phyloP scores from a whole-genome alignment of 2,888 invertebrate species.

The Cataglyphis albicans region DNA sequence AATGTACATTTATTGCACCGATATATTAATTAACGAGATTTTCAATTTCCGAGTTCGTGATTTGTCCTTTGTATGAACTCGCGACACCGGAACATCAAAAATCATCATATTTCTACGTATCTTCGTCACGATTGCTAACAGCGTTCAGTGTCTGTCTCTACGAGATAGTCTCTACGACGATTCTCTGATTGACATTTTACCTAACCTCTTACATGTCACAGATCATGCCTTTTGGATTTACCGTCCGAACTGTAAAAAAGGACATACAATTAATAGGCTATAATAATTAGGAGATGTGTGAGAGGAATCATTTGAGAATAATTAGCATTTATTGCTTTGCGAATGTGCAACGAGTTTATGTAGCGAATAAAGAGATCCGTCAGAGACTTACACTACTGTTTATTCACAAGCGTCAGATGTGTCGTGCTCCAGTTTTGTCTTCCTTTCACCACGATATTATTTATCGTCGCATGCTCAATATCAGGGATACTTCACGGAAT shows the following conservation, averaged over 20 bases:
- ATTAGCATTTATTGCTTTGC: not conserved
- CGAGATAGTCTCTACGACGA: no score
- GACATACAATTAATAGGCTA: not conserved
- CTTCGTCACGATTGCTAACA: not conserved
- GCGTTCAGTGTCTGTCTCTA: not conserved
- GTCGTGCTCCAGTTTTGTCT: not conserved
- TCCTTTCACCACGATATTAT: not conserved
- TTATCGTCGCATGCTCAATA: conserved; percentile 3
- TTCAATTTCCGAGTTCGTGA: not conserved
- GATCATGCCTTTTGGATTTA: not conserved
- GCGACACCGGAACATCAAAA: not conserved
- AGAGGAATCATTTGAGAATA: not conserved
- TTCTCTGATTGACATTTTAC: not conserved
- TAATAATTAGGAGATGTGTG: not conserved
- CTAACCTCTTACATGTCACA: not conserved
- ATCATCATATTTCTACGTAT: conserved; percentile 3
- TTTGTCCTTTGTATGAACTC: not conserved
- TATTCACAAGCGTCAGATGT: not conserved
- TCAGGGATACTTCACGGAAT: not conserved
- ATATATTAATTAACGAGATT: not conserved
- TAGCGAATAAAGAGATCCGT: not conserved
- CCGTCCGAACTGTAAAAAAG: not conserved
- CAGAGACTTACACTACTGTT: not conserved
- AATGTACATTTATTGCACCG: not conserved
- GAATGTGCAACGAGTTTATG: not conserved